Evolutionary conservation across 2,113 vertebrate species (phyloP), one percentile per base, ranked within the genome.

Genomic region (Triplophysa rosa): DNA sequence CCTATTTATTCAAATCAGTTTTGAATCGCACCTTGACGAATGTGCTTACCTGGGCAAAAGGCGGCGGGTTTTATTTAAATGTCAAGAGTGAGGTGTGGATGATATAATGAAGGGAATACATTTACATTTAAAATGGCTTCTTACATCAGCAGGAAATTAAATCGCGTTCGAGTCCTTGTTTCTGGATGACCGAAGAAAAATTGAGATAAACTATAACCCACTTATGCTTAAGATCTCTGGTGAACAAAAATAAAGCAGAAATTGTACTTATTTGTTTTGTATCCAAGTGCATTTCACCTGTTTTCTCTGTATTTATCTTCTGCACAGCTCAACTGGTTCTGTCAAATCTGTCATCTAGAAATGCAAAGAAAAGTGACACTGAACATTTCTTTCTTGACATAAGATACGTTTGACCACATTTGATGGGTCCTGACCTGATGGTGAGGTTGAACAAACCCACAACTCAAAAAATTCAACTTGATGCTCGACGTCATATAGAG

Each of bases 1-100:
- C 82, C 87, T 87, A 88, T 90, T 91, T 92, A 92, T 93, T 92
- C 82, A 92, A 92, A 93, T 93, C 84, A 91, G 88, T 89, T 91
- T 89, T 89, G 85, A 89, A 89, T 90, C 91, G 89, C 86, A 81
- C 82, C 84, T 88, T 52, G 84, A 82, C 87, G 90, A 91, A 93
- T 88, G 86, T 87, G 92, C 91, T 92, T 92, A 92, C 90, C 89
- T 91, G 87, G 79, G 88, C 88, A 87, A 90, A 91, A 87, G 54
- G 11, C 4, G 61, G 45, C 52, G 19, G 47, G 74, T 70, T 81
- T 79, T 80, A 74, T 80, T 78, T 79, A 78, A 71, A 19, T 79
- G 82, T 83, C 84, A 84, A 82, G 87, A 87, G 87, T 86, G 67
- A 66, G 73, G 81, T 79, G 79, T 84, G 49, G 24, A 56, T 56